A percentile compares a stretch with the other conserved stretches of the same genome.
Evolutionary conservation across 23 tunicate species (phyloP).

Genomic region (Oikopleura albicans): DNA sequence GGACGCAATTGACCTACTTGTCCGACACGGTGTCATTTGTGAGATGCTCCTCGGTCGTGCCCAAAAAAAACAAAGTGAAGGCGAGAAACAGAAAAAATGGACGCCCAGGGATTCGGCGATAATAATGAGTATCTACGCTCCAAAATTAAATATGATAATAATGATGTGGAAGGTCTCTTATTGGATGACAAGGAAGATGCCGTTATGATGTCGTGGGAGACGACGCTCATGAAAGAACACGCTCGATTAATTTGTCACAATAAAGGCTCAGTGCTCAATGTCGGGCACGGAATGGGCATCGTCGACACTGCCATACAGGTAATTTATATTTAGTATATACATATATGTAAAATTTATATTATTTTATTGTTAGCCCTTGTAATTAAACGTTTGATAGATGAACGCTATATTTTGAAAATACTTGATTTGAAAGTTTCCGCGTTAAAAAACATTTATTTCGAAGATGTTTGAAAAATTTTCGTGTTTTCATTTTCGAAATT

Average conservation of each 20-base stretch:
- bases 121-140: neutral
- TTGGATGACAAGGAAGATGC: neutral
- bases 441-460: no score
- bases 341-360: no score
- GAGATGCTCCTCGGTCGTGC: neutral
- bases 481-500: no score
- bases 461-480: no score
- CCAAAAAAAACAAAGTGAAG: neutral
- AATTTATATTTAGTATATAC: no score
- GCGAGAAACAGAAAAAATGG: neutral
- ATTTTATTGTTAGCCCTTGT: no score
- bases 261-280: neutral
- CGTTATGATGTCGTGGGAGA: neutral
- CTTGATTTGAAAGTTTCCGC: no score
- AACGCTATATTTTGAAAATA: no score
- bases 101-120: neutral
- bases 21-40: neutral
- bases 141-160: neutral
- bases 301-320: neutral
- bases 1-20: neutral
- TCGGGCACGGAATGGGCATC: neutral
- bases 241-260: neutral
- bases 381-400: no score
- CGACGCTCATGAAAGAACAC: neutral
- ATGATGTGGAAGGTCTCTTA: neutral